Evolutionary conservation across 2,797 vertebrate genomes (phyloP), one percentile per base, ranked within the genome.

Genomic region (Oreochromis grahami): DNA sequence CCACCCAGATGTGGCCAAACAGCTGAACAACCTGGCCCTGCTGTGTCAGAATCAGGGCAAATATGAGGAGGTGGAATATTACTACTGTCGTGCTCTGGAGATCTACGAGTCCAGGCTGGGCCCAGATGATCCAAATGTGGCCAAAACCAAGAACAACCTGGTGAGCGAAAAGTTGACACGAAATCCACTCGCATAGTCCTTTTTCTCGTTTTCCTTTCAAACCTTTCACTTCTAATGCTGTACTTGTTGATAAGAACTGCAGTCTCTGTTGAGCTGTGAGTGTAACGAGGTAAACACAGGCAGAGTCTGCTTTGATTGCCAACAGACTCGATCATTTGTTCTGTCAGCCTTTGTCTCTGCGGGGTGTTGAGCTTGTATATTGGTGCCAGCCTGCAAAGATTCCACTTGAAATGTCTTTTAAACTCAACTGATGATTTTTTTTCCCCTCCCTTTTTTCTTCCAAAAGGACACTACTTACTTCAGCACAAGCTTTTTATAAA

Each of bases 41-140:
- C 93, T 99, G 68, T 99, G 99, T 91, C 99, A 99, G 96, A 99
- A 99, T 95, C 98, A 99, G 96, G 98, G 98, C 93, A 99, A 99
- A 89, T 99, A 99, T 2, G 98, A 99, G 12, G 99, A 99, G 55
- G 99, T 99, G 91, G 99, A 99, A 83, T 98, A 98, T 87, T 99
- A 99, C 84, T 99, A 99, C 94, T 97, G 97, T 92, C 96, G 98
- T 1, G 99, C 99, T 1, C 96, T 99, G 96, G 98, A 99, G 96
- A 99, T 99, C 94, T 99, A 99, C 0, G 98, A 99, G 94, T 93
- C 94, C 86, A 96, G 97, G 87, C 97, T 99, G 88, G 98, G 98
- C 32, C 97, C 97, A 0, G 98, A 99, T 60, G 98, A 99, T 81
- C 97, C 98, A 78, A 99, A 99, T 0, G 98, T 99, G 88, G 98